Evolutionary conservation across 1,140 invertebrate genomes (phyloP).

Genomic region (Pseudomyrmex gracilis): DNA sequence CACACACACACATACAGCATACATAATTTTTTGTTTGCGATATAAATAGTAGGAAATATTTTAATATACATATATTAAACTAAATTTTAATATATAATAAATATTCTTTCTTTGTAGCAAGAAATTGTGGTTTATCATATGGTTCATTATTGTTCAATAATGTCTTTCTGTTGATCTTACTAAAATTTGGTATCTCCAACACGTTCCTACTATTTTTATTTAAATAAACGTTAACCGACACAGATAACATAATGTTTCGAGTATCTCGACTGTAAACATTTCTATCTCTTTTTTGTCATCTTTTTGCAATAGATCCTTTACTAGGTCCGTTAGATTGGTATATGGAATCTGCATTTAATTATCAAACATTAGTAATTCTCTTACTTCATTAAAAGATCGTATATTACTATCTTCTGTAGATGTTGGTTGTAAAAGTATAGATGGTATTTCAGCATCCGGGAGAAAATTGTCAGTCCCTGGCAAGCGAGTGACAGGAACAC

Average conservation of each 20-base stretch:
- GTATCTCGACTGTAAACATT: slow-evolving; percentile 32
- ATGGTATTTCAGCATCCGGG: slow-evolving; percentile 87
- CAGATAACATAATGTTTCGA: not conserved
- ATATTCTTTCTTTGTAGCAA: not conserved
- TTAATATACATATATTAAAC: not conserved
- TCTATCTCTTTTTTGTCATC: slow-evolving; percentile 38
- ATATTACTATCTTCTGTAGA: not conserved
- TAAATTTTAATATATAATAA: not conserved
- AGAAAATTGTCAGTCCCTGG: slow-evolving; percentile 90
- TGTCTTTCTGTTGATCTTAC: too few relatives aligned
- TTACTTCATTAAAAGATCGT: not conserved
- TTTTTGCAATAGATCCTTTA: slow-evolving; percentile 54
- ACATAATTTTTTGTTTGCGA: not conserved
- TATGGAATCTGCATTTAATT: slow-evolving; percentile 31
- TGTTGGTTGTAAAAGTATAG: slow-evolving; percentile 4
- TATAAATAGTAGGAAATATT: slow-evolving; percentile 41
- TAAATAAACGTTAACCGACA: not conserved
- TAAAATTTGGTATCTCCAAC: too few relatives aligned
- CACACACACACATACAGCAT: not conserved
- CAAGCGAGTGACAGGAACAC: slow-evolving; percentile 87
- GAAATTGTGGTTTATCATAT: too few relatives aligned
- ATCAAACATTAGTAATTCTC: not conserved
- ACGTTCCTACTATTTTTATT: slow-evolving; percentile 11
- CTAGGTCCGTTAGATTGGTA: slow-evolving; percentile 42
- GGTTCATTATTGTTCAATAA: too few relatives aligned